Evolutionary conservation across 2,888 invertebrate genomes (phyloP).

Genomic region (Drosophila flavopinicola): DNA sequence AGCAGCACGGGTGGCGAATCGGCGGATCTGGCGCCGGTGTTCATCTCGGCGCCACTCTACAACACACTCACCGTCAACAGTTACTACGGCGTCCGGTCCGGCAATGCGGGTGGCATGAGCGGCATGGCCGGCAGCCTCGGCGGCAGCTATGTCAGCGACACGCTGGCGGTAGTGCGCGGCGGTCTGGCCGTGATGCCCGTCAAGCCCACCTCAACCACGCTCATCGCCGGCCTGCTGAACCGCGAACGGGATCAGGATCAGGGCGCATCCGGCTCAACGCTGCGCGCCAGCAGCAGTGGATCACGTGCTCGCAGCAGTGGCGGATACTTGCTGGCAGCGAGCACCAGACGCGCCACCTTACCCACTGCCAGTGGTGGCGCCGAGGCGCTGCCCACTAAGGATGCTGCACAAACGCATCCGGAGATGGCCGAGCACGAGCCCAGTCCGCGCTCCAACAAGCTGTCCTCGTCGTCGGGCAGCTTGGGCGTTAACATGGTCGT

Average conservation of each 20-base stretch:
- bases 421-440: conserved; percentile 49
- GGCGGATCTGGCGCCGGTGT: conserved; percentile 76
- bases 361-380: conserved; percentile 56
- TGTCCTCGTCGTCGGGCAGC: conserved; percentile 82
- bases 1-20: conserved; percentile 67
- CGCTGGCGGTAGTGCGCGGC: conserved; percentile 73
- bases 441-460: conserved; percentile 74
- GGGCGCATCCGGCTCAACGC: conserved; percentile 35
- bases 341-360: conserved; percentile 69
- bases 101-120: conserved; percentile 49
- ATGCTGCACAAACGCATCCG: conserved; percentile 17
- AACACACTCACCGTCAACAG: conserved; percentile 81
- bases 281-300: conserved; percentile 68
- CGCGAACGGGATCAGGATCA: conserved; percentile 85
- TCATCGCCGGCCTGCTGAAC: conserved; percentile 92
- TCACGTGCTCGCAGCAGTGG: conserved; percentile 78
- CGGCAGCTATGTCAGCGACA: conserved; percentile 80
- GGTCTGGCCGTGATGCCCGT: conserved; percentile 82
- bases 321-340: conserved; percentile 77
- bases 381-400: conserved; percentile 44
- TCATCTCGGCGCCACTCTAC: conserved; percentile 80
- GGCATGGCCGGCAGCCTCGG: conserved; percentile 67
- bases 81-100: conserved; percentile 70
- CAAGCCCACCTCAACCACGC: conserved; percentile 94
- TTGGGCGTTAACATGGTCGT: conserved; percentile 78